Percentiles rank a stretch among this genome's conserved stretches.
Evolutionary conservation across 2,797 vertebrate species (phyloP).

Genomic region (Pseudocheirus occidentalis): DNA sequence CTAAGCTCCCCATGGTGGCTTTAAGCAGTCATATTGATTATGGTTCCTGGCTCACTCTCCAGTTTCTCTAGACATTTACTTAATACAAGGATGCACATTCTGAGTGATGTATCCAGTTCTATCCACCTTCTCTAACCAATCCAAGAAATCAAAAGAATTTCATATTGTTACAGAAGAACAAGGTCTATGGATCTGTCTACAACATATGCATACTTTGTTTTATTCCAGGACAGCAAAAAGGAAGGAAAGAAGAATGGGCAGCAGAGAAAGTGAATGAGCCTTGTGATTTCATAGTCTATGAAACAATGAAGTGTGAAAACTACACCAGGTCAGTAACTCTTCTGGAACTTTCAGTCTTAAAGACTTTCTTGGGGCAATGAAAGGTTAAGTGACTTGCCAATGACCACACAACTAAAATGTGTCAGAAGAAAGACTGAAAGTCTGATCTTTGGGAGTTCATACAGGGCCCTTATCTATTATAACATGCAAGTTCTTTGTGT

Average conservation of each 20-base stretch:
- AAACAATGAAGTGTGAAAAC: background rate
- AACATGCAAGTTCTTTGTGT: background rate
- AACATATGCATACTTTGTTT: background rate
- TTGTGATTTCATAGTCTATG: background rate
- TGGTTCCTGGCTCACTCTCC: background rate
- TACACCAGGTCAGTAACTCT: background rate
- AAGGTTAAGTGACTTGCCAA: background rate
- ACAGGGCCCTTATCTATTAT: background rate
- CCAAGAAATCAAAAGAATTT: background rate
- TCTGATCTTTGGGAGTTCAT: background rate
- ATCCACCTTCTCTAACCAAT: background rate
- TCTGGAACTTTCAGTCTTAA: background rate
- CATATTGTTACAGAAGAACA: background rate
- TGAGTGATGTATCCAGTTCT: background rate
- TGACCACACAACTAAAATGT: background rate
- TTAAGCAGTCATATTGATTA: background rate
- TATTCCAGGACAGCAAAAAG: background rate
- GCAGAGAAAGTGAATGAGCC: background rate
- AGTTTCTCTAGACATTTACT: background rate
- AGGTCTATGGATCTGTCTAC: background rate
- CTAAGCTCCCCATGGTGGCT: background rate
- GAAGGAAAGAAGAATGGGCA: background rate
- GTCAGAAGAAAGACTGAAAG: background rate
- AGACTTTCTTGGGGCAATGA: background rate
- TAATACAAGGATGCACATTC: background rate